A percentile compares a stretch with the other conserved stretches of the same genome.
These are phyloP conservation scores for Lottia scabra DNA, from an alignment of 2,888 invertebrate species.

Conservation along the genomic window DNA sequence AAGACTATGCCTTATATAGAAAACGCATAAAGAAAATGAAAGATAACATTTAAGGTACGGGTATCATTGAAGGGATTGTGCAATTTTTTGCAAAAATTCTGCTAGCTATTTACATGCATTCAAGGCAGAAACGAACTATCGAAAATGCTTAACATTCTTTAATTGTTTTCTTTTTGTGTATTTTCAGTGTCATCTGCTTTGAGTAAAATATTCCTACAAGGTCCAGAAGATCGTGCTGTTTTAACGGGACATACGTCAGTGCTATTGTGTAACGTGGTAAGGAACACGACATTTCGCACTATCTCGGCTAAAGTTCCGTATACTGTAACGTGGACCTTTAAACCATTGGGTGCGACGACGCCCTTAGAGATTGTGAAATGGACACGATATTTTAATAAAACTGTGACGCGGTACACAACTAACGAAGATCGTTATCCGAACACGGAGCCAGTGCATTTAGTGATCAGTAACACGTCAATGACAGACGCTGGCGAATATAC, in stretches of 20 bases:
- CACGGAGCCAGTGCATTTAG: slow-evolving; percentile 26
- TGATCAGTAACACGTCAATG: slow-evolving; percentile 20
- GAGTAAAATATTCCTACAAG: background rate
- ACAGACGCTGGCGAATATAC: slow-evolving; percentile 41
- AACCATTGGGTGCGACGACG: slow-evolving; percentile 9
- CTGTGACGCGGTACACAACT: background rate
- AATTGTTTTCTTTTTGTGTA: background rate
- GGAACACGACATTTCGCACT: background rate
- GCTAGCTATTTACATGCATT: no score
- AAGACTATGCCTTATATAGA: no score
- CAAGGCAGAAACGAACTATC: no score
- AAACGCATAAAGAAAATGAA: no score
- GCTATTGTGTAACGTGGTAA: background rate
- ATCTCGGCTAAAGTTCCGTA: slow-evolving; percentile 1
- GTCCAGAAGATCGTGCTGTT: background rate
- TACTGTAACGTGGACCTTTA: slow-evolving; percentile 16
- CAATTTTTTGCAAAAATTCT: no score
- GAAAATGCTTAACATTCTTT: no score
- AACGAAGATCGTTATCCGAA: slow-evolving; percentile 33
- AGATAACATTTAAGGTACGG: no score
- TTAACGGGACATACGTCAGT: background rate
- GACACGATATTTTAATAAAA: slow-evolving; percentile 10
- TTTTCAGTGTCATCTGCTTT: background rate
- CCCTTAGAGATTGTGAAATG: slow-evolving; percentile 1
- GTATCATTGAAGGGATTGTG: no score